Evolutionary conservation across 2,888 invertebrate species (phyloP).

Genomic region (Epistrophe eligans): DNA sequence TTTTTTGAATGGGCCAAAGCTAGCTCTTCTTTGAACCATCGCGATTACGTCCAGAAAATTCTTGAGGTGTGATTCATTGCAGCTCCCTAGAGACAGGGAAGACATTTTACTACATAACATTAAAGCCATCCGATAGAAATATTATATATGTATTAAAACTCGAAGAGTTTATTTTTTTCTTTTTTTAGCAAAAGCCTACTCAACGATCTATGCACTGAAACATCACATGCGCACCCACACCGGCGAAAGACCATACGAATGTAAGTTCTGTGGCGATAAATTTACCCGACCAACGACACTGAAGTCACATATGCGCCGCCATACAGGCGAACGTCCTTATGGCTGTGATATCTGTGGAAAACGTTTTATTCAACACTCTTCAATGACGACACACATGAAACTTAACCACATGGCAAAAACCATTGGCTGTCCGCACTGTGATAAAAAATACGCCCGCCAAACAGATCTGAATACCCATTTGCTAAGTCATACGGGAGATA

Average conservation of each 20-base stretch:
- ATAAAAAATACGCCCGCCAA: conserved; percentile 80
- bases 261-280: conserved; percentile 79
- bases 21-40: no score
- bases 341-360: conserved; percentile 80
- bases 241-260: conserved; percentile 80
- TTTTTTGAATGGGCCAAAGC: no score
- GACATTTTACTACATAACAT: no score
- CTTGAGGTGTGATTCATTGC: no score
- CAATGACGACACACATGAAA: conserved; percentile 81
- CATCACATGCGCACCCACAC: conserved; percentile 80
- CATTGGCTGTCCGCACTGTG: conserved; percentile 80
- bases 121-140: no score
- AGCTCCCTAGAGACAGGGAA: no score
- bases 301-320: conserved; percentile 80
- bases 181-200: conserved; percentile 79
- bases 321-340: conserved; percentile 80
- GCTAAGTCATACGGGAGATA: conserved; percentile 80
- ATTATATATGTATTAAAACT: no score
- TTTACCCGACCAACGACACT: conserved; percentile 80
- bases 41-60: background rate
- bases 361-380: conserved; percentile 80
- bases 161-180: no score
- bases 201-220: conserved; percentile 79
- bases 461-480: conserved; percentile 80
- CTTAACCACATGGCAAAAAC: conserved; percentile 80